Conservation (phyloP, 64 coral and sea anemone genomes). For the Orbicella faveolata region DNA sequence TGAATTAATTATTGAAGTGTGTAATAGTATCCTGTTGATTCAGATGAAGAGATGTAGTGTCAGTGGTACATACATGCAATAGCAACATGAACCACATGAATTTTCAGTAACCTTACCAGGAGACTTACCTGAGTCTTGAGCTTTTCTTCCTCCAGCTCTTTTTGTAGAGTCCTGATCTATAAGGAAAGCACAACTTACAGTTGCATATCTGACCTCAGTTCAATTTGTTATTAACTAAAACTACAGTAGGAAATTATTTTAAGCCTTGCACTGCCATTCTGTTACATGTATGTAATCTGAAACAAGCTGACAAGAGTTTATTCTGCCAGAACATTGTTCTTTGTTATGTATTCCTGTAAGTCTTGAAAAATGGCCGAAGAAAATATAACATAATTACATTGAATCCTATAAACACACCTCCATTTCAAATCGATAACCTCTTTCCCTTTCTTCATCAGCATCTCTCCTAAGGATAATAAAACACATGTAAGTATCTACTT, state of each 20-base stretch:
- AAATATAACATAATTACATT: no score
- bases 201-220: neutral
- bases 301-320: neutral
- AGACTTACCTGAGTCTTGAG: conserved; percentile 47
- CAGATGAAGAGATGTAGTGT: no score
- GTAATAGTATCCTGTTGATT: no score
- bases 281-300: neutral
- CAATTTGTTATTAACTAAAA: neutral
- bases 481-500: neutral
- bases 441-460: conserved; percentile 71
- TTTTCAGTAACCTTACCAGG: no score
- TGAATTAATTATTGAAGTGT: no score
- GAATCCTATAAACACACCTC: conserved; percentile 18
- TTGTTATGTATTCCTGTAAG: no score
- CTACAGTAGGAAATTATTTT: neutral
- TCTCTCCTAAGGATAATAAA: conserved; percentile 53
- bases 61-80: no score
- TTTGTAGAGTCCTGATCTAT: conserved; percentile 49
- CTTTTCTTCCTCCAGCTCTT: conserved; percentile 47
- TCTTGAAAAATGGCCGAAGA: no score
- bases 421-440: conserved; percentile 62
- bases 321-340: no score
- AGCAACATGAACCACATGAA: no score
- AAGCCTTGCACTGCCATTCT: neutral
- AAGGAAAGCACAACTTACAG: neutral